phyloP scores from a whole-genome alignment of 2,797 vertebrate species.

The Leptoclinus maculatus region DNA sequence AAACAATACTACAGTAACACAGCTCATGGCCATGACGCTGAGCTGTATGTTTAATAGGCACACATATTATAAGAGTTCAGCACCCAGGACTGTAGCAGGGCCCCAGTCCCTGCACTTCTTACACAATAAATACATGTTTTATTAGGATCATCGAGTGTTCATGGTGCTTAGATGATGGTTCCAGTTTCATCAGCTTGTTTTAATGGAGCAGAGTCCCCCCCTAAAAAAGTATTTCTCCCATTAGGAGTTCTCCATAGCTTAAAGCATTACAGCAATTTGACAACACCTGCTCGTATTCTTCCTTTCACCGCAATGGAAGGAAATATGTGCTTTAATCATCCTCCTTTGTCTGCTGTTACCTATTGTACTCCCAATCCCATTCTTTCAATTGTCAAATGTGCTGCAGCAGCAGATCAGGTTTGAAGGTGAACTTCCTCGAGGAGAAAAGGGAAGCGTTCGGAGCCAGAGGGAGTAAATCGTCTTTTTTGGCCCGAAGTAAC shows the following conservation, averaged over 20 bases:
- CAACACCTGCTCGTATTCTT: constrained; percentile 24
- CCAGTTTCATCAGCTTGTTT: constrained; percentile 45
- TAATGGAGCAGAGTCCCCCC: constrained; percentile 11
- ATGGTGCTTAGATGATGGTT: constrained; percentile 52
- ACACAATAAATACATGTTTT: constrained; percentile 67
- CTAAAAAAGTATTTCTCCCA: constrained; percentile 36
- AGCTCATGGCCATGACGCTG: constrained; percentile 8
- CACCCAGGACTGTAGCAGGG: constrained; percentile 20
- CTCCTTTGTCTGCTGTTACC: constrained; percentile 33
- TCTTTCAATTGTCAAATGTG: constrained; percentile 40
- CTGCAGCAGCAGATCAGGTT: constrained; percentile 48
- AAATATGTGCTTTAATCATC: constrained; percentile 39
- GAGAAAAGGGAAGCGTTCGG: constrained; percentile 15
- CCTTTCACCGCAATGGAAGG: constrained; percentile 8
- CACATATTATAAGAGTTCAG: constrained; percentile 44
- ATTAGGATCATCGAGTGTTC: constrained; percentile 70
- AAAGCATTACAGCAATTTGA: constrained; percentile 54
- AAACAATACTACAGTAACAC: constrained; percentile 8
- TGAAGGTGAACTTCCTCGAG: constrained; percentile 43
- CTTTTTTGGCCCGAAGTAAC: constrained; percentile 58
- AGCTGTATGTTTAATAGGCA: constrained; percentile 47
- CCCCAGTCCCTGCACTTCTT: constrained; percentile 36
- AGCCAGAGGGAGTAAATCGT: constrained; percentile 46
- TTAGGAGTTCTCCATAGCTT: constrained; percentile 45
- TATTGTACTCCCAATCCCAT: constrained; percentile 37